A percentile compares a stretch with the other conserved stretches of the same genome.
Evolutionary conservation across 2,797 vertebrate genomes (phyloP).

Genomic region (Hypotaenidia philippensis): DNA sequence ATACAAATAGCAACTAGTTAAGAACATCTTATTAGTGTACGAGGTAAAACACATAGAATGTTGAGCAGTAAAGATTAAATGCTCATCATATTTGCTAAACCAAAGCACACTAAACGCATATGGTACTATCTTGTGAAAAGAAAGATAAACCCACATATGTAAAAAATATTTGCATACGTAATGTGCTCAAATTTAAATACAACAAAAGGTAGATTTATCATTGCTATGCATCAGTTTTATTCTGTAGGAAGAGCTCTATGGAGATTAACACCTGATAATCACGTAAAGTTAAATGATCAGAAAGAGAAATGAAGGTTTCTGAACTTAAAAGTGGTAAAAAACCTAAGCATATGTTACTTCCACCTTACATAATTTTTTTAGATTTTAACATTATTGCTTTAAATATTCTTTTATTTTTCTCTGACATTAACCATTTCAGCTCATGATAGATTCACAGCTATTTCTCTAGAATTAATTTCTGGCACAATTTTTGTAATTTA

Average conservation of each 20-base stretch:
- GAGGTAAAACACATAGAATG: background rate
- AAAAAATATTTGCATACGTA: background rate
- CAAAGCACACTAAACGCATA: background rate
- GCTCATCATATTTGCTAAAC: background rate
- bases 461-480: constrained; percentile 60
- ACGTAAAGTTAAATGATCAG: background rate
- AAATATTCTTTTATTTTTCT: constrained; percentile 52
- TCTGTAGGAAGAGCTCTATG: background rate
- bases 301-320: background rate
- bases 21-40: constrained; percentile 12
- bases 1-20: constrained; percentile 60
- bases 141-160: background rate
- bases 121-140: background rate
- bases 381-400: constrained; percentile 17
- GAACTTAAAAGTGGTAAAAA: constrained; percentile 6
- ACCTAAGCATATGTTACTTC: background rate
- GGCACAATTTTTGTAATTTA: constrained; percentile 43
- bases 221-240: background rate
- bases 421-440: constrained; percentile 14
- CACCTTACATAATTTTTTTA: constrained; percentile 2
- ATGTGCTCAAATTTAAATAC: background rate
- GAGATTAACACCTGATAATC: background rate
- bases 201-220: background rate
- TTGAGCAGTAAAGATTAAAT: constrained; percentile 19
- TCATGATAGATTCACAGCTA: constrained; percentile 33